These are phyloP conservation scores for Casuarius casuarius DNA, from an alignment of 2,113 vertebrate genomes.

Conservation along the genomic window DNA sequence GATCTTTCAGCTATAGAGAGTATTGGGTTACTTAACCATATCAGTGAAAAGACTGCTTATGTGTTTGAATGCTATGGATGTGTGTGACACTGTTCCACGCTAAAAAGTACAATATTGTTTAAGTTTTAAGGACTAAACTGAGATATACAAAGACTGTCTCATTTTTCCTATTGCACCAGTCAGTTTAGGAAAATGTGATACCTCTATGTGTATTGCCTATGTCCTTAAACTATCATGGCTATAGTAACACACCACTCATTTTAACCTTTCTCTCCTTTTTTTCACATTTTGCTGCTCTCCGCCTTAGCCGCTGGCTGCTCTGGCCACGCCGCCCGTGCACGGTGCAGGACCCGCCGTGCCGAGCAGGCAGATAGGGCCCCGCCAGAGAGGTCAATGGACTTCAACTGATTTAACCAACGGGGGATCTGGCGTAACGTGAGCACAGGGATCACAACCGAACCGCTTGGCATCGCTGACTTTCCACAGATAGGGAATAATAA, in stretches of 20 bases:
- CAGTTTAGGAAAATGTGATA: not conserved
- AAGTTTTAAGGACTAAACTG: slow-evolving; percentile 40
- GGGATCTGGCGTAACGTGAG: not conserved
- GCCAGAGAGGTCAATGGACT: not conserved
- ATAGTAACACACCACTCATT: not conserved
- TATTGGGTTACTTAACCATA: slow-evolving; percentile 68
- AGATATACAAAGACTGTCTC: slow-evolving; percentile 20
- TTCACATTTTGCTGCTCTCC: not conserved
- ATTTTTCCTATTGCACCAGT: not conserved
- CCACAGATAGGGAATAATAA: not conserved
- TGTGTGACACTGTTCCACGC: not conserved
- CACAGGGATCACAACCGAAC: not conserved
- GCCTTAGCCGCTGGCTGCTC: not conserved
- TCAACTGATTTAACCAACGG: not conserved
- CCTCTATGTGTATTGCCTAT: not conserved
- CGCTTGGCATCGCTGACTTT: not conserved
- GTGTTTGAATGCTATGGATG: slow-evolving; percentile 18
- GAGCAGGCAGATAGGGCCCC: accelerated
- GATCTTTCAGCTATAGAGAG: slow-evolving; percentile 70
- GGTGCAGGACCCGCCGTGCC: not conserved
- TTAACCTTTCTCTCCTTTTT: not conserved
- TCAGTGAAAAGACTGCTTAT: slow-evolving; percentile 51
- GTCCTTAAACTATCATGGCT: not conserved
- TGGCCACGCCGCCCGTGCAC: not conserved
- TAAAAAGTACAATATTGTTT: slow-evolving; percentile 41